Evolutionary conservation across 2,113 vertebrate genomes (phyloP), one percentile per base, ranked within the genome.

Genomic region (Miniopterus natalensis): DNA sequence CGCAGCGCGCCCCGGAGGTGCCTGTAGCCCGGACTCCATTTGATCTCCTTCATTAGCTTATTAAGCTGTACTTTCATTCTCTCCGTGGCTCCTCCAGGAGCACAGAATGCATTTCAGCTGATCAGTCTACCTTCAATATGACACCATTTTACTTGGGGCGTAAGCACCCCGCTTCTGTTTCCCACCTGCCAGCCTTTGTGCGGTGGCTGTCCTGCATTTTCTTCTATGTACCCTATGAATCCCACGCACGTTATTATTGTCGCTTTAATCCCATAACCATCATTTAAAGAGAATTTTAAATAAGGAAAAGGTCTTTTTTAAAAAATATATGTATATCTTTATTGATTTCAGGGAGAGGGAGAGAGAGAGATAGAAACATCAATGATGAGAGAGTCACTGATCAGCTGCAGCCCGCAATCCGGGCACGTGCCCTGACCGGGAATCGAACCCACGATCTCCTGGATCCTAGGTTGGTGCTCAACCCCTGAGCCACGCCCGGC

Each of bases 271-370:
- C 55, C n/a, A 83, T 84, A 80, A 12, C 23, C 59, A 40, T 49
- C 80, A 36, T 73, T 49, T n/a, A 80, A 90, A 73, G 61, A 84
- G 51, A 83, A 90, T 55, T 79, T 92, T 42, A 61, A 94, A 71
- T 78, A 59, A 86, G 57, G 36, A 21, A 79, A 71, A 79, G 25
- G 29, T 36, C 27, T 36, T 36, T 36, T 36, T 36, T 2, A 36
- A 36, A 36, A 36, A 36, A 36, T 36, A 36, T 36, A 36, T 36
- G 36, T 36, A 36, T 36, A 36, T 36, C 36, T 36, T 36, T 36
- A 36, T 36, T 36, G 36, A 36, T 36, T 36, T 36, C 36, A 36
- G 36, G 36, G 36, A 36, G 36, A 36, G 36, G 36, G 36, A 36
- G 36, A 36, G 36, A 36, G 36, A 36, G 2, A 36, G 36, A 36